Conservation (phyloP, 2,888 invertebrate genomes). For the Drosophila cracens region DNA sequence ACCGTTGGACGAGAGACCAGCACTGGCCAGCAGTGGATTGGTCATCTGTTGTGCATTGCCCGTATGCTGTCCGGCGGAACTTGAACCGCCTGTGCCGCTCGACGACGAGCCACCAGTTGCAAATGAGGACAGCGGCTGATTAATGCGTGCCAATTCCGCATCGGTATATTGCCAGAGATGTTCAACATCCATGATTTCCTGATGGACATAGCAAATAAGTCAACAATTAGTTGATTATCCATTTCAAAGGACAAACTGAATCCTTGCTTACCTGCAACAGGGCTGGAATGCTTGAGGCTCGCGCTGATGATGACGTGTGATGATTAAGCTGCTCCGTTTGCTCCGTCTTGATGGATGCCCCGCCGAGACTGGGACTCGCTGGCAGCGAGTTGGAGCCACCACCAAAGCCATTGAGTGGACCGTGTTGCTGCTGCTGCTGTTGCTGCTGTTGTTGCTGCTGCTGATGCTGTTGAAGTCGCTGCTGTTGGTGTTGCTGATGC, state of each 20-base stretch:
- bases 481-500: conserved; percentile 62
- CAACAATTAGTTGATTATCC: neutral
- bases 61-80: conserved; percentile 70
- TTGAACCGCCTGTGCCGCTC: conserved; percentile 39
- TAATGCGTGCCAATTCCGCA: conserved; percentile 90
- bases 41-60: conserved; percentile 84
- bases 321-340: conserved; percentile 76
- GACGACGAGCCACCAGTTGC: conserved; percentile 65
- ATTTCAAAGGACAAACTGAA: neutral
- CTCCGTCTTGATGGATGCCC: conserved; percentile 85
- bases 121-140: conserved; percentile 84
- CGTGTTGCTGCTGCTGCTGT: conserved; percentile 52
- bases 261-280: conserved; percentile 88
- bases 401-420: conserved; percentile 61
- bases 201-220: conserved; percentile 53
- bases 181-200: conserved; percentile 98
- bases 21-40: conserved; percentile 87
- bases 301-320: conserved; percentile 31
- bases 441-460: conserved; percentile 62
- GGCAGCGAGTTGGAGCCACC: conserved; percentile 61
- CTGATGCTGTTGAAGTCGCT: conserved; percentile 42
- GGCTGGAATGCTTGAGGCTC: conserved; percentile 86
- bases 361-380: conserved; percentile 82
- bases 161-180: conserved; percentile 98
- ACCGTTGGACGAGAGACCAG: conserved; percentile 84